phyloP scores from a whole-genome alignment of 2,113 vertebrate genomes.

The Rhinichthys klamathensis region DNA sequence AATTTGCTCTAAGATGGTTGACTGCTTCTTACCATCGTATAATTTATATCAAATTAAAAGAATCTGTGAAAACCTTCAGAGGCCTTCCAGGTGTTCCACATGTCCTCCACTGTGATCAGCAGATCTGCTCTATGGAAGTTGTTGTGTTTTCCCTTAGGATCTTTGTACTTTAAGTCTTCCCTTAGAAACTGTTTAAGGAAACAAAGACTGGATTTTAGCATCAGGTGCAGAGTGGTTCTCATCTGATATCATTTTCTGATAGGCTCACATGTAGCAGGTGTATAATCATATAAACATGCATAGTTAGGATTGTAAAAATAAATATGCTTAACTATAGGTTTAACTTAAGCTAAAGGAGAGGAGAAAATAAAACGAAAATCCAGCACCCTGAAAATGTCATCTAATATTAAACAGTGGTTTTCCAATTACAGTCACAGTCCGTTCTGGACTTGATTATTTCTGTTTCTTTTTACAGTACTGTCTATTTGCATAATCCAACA shows the following conservation, averaged over 20 bases:
- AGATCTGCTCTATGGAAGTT: constrained; percentile 91
- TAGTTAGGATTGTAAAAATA: not conserved
- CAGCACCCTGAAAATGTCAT: not conserved
- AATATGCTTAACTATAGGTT: not conserved
- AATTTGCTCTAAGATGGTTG: not conserved
- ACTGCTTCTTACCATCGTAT: not conserved
- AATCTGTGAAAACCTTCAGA: constrained; percentile 80
- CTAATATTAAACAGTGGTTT: not conserved
- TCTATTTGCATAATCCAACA: not conserved
- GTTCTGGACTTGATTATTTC: not conserved
- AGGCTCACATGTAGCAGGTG: not conserved
- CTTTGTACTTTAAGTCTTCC: constrained; percentile 88
- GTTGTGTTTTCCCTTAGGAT: constrained; percentile 88
- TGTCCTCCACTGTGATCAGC: constrained; percentile 92
- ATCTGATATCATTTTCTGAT: not conserved
- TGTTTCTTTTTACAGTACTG: not conserved
- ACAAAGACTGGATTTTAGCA: not conserved
- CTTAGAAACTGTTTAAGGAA: constrained; percentile 83
- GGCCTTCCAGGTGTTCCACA: constrained; percentile 91
- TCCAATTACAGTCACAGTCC: not conserved
- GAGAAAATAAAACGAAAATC: not conserved
- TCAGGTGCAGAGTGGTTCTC: not conserved
- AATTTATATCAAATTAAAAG: not conserved
- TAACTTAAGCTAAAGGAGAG: not conserved
- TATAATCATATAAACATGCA: not conserved